Percentiles rank a stretch among this genome's conserved stretches.
Conservation (phyloP, 2,888 invertebrate genomes). For the Bedellia somnulentella region DNA sequence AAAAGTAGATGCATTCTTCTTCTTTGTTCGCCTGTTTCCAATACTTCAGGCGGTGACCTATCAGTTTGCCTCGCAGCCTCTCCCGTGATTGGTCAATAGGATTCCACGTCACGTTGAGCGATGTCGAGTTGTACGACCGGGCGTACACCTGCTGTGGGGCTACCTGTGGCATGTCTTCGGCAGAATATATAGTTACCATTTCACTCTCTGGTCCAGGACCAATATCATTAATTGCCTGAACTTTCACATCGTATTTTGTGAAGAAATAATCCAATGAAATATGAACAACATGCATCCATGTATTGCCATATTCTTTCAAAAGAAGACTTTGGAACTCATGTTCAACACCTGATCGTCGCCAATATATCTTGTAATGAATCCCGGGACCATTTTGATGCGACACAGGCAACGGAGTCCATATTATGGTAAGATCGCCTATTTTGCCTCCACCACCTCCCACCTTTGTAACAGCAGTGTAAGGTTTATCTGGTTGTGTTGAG, state of each 20-base stretch:
- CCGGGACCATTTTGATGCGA: conserved; percentile 88
- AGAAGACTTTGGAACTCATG: conserved; percentile 74
- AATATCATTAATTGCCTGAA: conserved; percentile 78
- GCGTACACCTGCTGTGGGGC: conserved; percentile 83
- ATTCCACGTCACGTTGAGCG: conserved; percentile 88
- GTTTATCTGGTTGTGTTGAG: conserved; percentile 79
- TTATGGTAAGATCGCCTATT: conserved; percentile 90
- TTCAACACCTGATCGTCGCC: conserved; percentile 73
- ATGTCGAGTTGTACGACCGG: conserved; percentile 84
- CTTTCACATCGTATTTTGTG: conserved; percentile 82
- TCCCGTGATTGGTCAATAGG: conserved; percentile 85
- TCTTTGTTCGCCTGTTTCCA: conserved; percentile 79
- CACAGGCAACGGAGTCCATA: conserved; percentile 77
- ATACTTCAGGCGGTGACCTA: conserved; percentile 92
- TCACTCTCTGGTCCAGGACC: conserved; percentile 84
- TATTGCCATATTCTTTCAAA: conserved; percentile 73
- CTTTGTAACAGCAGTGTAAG: conserved; percentile 75
- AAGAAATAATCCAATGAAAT: conserved; percentile 75
- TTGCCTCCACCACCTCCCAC: conserved; percentile 95
- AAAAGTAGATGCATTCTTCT: conserved; percentile 78
- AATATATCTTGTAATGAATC: conserved; percentile 88
- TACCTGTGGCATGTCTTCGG: conserved; percentile 91
- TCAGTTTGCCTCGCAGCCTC: conserved; percentile 83
- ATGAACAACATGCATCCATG: conserved; percentile 77
- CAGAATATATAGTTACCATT: conserved; percentile 75